Evolutionary conservation across 1,140 invertebrate species (phyloP).

Genomic region (Philaenus spumarius): DNA sequence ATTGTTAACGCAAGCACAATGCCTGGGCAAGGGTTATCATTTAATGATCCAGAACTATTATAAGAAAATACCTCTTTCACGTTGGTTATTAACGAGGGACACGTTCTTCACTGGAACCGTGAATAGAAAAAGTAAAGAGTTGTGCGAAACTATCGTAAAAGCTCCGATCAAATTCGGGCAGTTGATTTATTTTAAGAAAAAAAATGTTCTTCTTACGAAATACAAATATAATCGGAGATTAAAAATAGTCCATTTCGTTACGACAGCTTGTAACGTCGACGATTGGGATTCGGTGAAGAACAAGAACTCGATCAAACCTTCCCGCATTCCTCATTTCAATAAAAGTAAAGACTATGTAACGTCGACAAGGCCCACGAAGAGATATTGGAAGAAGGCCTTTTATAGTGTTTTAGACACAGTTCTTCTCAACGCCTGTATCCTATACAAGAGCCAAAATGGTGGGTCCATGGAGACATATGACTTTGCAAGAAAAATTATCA

Average conservation of each 20-base stretch:
- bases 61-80: no score
- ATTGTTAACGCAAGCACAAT: no score
- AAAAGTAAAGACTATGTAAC: slow-evolving; percentile 1
- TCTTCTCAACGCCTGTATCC: background rate
- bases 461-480: no score
- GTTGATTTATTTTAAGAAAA: slow-evolving; percentile 5
- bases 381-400: slow-evolving; percentile 13
- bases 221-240: slow-evolving; percentile 1
- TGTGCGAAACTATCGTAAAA: background rate
- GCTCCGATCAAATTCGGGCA: background rate
- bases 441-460: no score
- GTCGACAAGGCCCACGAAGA: background rate
- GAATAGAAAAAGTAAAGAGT: slow-evolving; percentile 11
- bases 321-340: slow-evolving; percentile 1
- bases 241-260: slow-evolving; percentile 6
- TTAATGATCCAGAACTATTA: no score
- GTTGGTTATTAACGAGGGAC: no score
- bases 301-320: background rate
- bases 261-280: background rate
- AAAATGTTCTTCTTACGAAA: background rate
- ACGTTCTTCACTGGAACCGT: slow-evolving; percentile 15
- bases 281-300: background rate
- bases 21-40: no score
- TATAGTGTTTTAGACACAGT: slow-evolving; percentile 9
- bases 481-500: no score